Evolutionary conservation across 1,140 invertebrate species (phyloP).

Genomic region (Eumaeus atala): DNA sequence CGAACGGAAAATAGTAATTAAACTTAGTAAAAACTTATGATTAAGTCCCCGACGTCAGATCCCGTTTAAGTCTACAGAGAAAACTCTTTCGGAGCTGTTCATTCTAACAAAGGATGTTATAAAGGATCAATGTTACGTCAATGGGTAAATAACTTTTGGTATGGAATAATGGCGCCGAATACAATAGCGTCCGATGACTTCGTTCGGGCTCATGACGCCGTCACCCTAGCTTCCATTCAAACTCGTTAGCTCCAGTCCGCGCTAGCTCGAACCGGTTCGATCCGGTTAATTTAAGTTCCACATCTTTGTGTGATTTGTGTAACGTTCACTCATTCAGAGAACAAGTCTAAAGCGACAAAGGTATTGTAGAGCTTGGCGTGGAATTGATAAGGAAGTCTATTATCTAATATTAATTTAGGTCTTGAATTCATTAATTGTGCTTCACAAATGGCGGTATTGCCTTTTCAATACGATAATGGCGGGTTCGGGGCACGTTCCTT

Average conservation of each 20-base stretch:
- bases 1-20: constrained; percentile 3
- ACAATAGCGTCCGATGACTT: constrained; percentile 4
- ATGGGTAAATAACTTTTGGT: constrained; percentile 9
- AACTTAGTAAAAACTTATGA: constrained; percentile 2
- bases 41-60: not conserved
- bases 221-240: constrained; percentile 6
- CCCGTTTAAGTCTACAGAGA: constrained; percentile 5
- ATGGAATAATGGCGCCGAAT: constrained; percentile 1
- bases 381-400: constrained; percentile 19
- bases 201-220: constrained; percentile 2
- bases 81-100: not conserved
- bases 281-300: constrained; percentile 22
- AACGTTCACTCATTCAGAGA: constrained; percentile 17
- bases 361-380: constrained; percentile 15
- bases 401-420: constrained; percentile 22
- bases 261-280: constrained; percentile 17
- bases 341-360: constrained; percentile 8
- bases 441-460: constrained; percentile 22
- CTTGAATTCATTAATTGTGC: constrained; percentile 25
- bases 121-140: constrained; percentile 9
- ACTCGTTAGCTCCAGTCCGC: not conserved
- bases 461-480: constrained; percentile 20
- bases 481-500: constrained; percentile 5
- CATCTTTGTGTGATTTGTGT: constrained; percentile 18
- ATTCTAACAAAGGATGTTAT: constrained; percentile 4